A percentile compares a stretch with the other conserved stretches of the same genome.
phyloP scores from a whole-genome alignment of 2,113 vertebrate species.

The Haemorhous mexicanus region DNA sequence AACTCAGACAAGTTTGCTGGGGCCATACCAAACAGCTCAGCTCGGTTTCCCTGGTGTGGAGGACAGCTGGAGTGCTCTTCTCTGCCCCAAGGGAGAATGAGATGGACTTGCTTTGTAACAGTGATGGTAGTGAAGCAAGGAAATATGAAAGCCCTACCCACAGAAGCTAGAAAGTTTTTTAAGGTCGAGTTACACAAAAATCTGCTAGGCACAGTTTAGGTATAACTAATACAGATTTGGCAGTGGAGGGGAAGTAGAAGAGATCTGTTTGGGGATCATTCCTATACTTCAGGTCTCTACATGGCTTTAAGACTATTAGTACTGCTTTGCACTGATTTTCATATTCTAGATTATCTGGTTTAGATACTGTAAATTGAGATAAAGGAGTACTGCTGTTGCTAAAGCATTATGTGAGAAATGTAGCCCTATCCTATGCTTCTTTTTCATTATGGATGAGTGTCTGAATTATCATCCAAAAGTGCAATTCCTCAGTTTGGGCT shows the following conservation, averaged over 20 bases:
- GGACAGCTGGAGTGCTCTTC: neutral
- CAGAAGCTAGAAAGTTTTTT: neutral
- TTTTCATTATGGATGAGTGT: neutral
- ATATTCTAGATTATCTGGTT: neutral
- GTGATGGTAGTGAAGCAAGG: neutral
- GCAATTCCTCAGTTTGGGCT: neutral
- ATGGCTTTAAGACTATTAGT: neutral
- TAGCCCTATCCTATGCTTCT: neutral
- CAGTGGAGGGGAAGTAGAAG: neutral
- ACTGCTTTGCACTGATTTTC: neutral
- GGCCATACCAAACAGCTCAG: neutral
- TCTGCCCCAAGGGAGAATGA: neutral
- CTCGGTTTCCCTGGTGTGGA: fast-evolving
- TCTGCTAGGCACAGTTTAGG: neutral
- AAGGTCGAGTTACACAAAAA: neutral
- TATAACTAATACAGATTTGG: neutral
- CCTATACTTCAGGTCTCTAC: neutral
- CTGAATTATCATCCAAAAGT: neutral
- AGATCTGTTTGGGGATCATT: neutral
- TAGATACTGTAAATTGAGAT: neutral
- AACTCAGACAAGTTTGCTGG: neutral
- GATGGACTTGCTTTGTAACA: neutral
- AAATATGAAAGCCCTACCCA: neutral
- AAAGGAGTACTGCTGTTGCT: neutral
- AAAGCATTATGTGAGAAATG: neutral